Evolutionary conservation across 1,140 invertebrate species (phyloP).

Genomic region (Aradophagus sp.): DNA sequence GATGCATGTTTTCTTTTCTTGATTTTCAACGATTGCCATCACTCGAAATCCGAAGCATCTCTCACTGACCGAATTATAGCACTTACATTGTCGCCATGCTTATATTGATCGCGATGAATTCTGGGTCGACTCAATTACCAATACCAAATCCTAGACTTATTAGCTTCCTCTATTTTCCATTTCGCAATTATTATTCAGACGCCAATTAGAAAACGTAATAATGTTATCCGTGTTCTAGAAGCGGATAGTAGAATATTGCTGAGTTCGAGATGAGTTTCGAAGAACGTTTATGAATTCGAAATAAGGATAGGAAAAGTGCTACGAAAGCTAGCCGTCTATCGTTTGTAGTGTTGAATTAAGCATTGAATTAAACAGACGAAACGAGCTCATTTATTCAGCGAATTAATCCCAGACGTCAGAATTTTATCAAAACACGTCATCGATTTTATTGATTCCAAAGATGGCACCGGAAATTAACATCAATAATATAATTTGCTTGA

Average conservation of each 20-base stretch:
- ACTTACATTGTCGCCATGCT: slow-evolving; percentile 41
- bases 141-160: slow-evolving; percentile 42
- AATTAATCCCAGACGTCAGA: too few species aligned
- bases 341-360: too few species aligned
- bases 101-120: slow-evolving; percentile 40
- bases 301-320: too few species aligned
- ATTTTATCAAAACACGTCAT: too few species aligned
- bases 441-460: too few species aligned
- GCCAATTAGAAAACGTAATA: slow-evolving; percentile 34
- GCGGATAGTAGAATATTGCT: slow-evolving; percentile 15
- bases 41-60: slow-evolving; percentile 37
- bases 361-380: too few species aligned
- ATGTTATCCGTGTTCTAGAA: slow-evolving; percentile 15
- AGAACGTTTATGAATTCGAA: too few species aligned
- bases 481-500: too few species aligned
- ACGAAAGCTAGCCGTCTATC: too few species aligned
- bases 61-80: slow-evolving; percentile 45
- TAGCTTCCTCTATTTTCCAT: slow-evolving; percentile 49
- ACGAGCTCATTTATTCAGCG: neutral
- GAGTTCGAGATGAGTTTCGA: slow-evolving; percentile 4
- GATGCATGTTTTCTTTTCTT: slow-evolving; percentile 26
- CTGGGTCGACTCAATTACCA: slow-evolving; percentile 45
- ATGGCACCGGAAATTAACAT: too few species aligned
- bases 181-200: slow-evolving; percentile 40
- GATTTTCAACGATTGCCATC: slow-evolving; percentile 37